Base-by-base conservation (phyloP, 1,140 invertebrate species). In the Drosophila ercepeae region DNA sequence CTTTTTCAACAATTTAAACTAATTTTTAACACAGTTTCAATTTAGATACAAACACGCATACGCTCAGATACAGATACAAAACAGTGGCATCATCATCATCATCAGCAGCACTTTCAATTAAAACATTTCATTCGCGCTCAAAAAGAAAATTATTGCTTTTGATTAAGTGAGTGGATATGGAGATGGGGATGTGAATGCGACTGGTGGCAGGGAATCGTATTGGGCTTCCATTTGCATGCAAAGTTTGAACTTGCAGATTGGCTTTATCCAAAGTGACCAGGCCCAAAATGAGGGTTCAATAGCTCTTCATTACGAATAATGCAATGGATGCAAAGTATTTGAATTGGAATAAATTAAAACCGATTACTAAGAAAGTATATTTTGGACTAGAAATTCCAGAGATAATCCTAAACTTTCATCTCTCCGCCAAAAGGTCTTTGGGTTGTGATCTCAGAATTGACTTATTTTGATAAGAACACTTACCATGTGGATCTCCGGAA, bases 51-150 rank as follows among this genome's bases (percentile, higher is more conserved):
- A 25, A 51, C 44, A 78, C 50, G 58, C 32, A 53, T 16, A 25
- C 55, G 34, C 25, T 5, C 48, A 54, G 11, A 46, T 45, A 45
- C 48, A 27, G 16, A 59, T 45, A 46, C 52, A 52, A 42, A 25
- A 57, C 59, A 67, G 68, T 54, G 52, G 67, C 78, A 65, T 51
- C 70, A 64, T 75, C 34, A 9, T 71, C 71, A 73, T 73, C 70
- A 65, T 78, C 78, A 67, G 53, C 69, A 72, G 55, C 79, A 84
- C 79, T 81, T 86, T 84, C 81, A 84, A 84, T 84, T 86, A 86
- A 86, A 88, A 74, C 76, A 84, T 81, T 81, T 84, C 67, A 68
- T 69, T 82, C 68, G 53, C 77, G 61, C 49, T 68, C 54, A 48
- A 67, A 67, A 67, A 41, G 57, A 42, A 83, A 68, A 68, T 68